These are phyloP conservation scores for Chaunax sp. DNA, from an alignment of 2,797 vertebrate genomes.

Conservation along the genomic window DNA sequence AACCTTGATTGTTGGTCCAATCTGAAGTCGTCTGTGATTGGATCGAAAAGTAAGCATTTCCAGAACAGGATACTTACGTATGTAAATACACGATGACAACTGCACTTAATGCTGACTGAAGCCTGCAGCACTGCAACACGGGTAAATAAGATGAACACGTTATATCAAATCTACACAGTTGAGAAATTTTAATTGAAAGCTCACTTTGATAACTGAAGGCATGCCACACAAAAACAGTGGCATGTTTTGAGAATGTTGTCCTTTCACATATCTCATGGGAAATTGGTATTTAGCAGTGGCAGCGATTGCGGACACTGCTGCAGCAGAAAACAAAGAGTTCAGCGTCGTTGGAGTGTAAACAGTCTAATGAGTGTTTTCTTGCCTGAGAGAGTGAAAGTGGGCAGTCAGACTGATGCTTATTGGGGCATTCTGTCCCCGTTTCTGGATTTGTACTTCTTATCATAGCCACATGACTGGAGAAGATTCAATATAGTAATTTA, in stretches of 20 bases:
- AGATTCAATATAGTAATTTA: constrained; percentile 63
- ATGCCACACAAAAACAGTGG: background rate
- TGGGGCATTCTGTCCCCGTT: constrained; percentile 65
- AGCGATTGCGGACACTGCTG: constrained; percentile 28
- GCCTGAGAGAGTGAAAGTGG: constrained; percentile 60
- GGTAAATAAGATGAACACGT: constrained; percentile 3
- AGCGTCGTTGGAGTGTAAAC: constrained; percentile 44
- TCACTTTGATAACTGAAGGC: constrained; percentile 8
- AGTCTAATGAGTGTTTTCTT: constrained; percentile 67
- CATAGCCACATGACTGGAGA: constrained; percentile 47
- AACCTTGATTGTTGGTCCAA: constrained; percentile 6
- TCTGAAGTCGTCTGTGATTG: constrained; percentile 27
- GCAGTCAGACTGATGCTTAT: constrained; percentile 67
- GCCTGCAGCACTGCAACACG: background rate
- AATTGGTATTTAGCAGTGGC: constrained; percentile 35
- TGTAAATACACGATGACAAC: constrained; percentile 7
- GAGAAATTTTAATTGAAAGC: constrained; percentile 30
- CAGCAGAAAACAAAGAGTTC: constrained; percentile 30
- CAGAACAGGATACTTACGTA: background rate
- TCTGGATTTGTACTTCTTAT: constrained; percentile 41
- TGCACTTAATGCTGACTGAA: constrained; percentile 26
- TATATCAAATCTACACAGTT: constrained; percentile 10
- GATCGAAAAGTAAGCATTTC: constrained; percentile 25
- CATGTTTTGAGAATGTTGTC: background rate
- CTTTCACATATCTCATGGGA: constrained; percentile 4